These are phyloP conservation scores for Sipha maydis DNA, from an alignment of 2,888 invertebrate genomes.

Conservation along the genomic window DNA sequence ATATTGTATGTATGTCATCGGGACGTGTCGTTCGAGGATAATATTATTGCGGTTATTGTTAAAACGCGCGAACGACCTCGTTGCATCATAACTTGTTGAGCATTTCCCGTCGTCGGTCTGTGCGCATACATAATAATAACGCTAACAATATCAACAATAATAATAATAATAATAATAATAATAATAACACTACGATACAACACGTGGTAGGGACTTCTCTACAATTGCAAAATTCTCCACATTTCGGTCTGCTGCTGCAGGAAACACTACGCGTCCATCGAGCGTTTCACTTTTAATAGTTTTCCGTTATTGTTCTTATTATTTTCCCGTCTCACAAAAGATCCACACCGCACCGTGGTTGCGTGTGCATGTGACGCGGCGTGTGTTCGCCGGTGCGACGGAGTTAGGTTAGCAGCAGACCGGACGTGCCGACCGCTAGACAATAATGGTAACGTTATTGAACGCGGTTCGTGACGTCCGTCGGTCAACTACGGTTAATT, in stretches of 20 bases:
- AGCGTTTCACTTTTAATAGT: slow-evolving; percentile 46
- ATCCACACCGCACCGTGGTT: slow-evolving; percentile 13
- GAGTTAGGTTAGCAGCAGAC: neutral
- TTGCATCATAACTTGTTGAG: neutral
- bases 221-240: slow-evolving; percentile 19
- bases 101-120: neutral
- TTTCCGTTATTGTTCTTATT: neutral
- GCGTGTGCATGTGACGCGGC: neutral
- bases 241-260: slow-evolving; percentile 9
- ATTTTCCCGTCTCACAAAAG: neutral
- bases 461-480: neutral
- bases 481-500: neutral
- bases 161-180: too few species aligned
- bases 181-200: neutral
- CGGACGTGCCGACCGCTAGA: neutral
- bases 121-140: too few species aligned
- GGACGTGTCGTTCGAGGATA: neutral
- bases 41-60: neutral
- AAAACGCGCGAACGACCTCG: slow-evolving; percentile 47
- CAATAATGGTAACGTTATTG: neutral
- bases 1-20: neutral
- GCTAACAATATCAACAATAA: too few species aligned
- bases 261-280: neutral
- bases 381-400: neutral
- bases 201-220: slow-evolving; percentile 5